Percentiles rank a stretch among this genome's conserved stretches.
Evolutionary conservation across 2,888 invertebrate species (phyloP).

Genomic region (Cephus rjabovi): DNA sequence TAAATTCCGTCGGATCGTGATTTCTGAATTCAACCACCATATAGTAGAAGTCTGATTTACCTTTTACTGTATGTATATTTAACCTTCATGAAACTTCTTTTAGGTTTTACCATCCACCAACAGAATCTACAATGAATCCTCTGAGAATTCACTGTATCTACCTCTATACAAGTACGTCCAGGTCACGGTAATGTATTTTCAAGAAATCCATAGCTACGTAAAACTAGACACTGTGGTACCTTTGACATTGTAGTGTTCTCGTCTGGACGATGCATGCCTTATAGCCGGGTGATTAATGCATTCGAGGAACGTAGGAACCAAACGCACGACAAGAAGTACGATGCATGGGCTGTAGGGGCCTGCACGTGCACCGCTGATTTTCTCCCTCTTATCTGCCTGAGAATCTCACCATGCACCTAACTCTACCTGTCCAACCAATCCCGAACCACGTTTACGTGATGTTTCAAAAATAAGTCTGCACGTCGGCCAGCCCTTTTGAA

Average conservation of each 20-base stretch:
- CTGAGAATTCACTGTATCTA: not conserved
- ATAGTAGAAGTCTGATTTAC: not conserved
- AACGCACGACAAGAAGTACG: slow-evolving; percentile 46
- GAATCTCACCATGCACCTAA: slow-evolving; percentile 34
- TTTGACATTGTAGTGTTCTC: not conserved
- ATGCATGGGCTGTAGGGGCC: slow-evolving; percentile 38
- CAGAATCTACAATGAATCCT: not conserved
- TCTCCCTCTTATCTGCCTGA: slow-evolving; percentile 56
- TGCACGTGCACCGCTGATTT: slow-evolving; percentile 61
- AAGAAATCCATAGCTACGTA: not conserved
- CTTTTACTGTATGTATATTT: not conserved
- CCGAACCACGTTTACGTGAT: slow-evolving; percentile 38
- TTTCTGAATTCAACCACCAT: not conserved
- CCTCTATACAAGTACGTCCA: not conserved
- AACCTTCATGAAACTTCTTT: not conserved
- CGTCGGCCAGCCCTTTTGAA: not conserved
- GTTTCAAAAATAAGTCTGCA: slow-evolving; percentile 18
- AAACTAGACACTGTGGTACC: not conserved
- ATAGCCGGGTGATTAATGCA: slow-evolving; percentile 59
- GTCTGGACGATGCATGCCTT: slow-evolving; percentile 26
- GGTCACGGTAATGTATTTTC: not conserved
- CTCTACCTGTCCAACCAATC: slow-evolving; percentile 24
- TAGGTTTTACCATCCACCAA: not conserved
- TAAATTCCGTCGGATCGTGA: not conserved
- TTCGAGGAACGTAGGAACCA: slow-evolving; percentile 48